Base-by-base conservation (phyloP, 2,113 vertebrate genomes). In the Urocolius indicus region DNA sequence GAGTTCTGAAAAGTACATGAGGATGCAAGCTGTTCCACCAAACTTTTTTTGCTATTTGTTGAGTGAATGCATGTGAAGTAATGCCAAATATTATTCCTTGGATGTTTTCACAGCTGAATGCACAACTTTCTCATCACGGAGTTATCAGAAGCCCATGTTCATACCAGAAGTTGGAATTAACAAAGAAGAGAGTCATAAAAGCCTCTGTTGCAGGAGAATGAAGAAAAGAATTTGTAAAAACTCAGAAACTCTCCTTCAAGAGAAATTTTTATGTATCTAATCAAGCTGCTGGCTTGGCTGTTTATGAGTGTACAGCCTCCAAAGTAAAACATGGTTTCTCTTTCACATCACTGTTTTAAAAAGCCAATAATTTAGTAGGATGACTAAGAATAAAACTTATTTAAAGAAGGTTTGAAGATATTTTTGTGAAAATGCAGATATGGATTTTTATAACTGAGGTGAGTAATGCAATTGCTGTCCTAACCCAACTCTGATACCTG, bases 61-160 rank as follows among this genome's bases (percentile, higher is more conserved):
- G 78, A 72, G 23, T 76, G 46, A 84, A 72, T 65, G 52, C 16
- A 36, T 65, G 45, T 9, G 23, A 94, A 90, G 43, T 17, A 89
- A 79, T 52, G 62, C 9, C 41, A 77, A 69, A 86, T 62, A 79
- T 29, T 90, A 91, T 75, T 89, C 61, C 49, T 65, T 58, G 29
- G 52, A 74, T 34, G 57, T 80, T 94, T 95, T 81, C 84, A 93
- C 57, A 84, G 80, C 13, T 87, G 86, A 92, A 62, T 36, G 52
- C 23, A 78, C 73, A 86, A 23, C 57, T 68, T 89, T 45, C 66
- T 90, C 36, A 46, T 57, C 22, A 83, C 38, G 75, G 23, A 58
- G 69, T 75, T 91, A 89, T 93, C 61, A 87, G 58, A 95, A 96
- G 61, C n/a, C 29, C 18, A 24, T 34, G 45, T 65, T 80, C 78